These are phyloP conservation scores for Halcyon smyrnensis DNA, from an alignment of 2,797 vertebrate species.

Conservation along the genomic window DNA sequence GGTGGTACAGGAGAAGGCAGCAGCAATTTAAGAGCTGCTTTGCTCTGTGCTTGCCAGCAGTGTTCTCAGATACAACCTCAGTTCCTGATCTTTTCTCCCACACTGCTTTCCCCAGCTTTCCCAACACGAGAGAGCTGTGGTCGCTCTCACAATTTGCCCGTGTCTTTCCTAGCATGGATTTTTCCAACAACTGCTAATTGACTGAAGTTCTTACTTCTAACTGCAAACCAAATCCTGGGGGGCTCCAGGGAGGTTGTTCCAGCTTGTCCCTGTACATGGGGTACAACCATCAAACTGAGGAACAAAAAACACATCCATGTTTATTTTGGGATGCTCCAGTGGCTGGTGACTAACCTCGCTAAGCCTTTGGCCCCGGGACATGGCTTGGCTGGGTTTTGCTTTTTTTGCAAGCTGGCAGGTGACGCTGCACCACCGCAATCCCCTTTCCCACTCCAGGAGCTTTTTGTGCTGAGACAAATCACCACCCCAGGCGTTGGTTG, in stretches of 20 bases:
- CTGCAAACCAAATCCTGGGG: not conserved
- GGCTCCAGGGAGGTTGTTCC: not conserved
- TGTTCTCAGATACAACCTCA: rapidly evolving
- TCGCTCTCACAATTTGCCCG: not conserved
- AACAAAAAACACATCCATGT: not conserved
- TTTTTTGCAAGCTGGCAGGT: constrained; percentile 53
- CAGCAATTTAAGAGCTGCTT: not conserved
- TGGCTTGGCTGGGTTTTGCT: not conserved
- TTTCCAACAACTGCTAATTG: not conserved
- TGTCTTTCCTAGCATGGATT: not conserved
- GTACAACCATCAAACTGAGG: not conserved
- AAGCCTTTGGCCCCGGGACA: not conserved
- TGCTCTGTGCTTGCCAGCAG: not conserved
- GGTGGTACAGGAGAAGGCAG: not conserved
- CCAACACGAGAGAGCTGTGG: rapidly evolving
- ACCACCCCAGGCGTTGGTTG: not conserved
- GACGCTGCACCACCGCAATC: rapidly evolving
- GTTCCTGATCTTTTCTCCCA: not conserved
- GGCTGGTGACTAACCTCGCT: not conserved
- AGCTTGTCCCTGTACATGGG: not conserved
- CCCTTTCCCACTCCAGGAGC: not conserved
- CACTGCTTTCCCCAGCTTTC: not conserved
- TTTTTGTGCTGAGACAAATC: not conserved
- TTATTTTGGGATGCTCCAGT: not conserved
- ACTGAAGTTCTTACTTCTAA: not conserved